A percentile compares a stretch with the other conserved stretches of the same genome.
phyloP scores from a whole-genome alignment of 1,140 invertebrate genomes.

The Antheraea mylitta region DNA sequence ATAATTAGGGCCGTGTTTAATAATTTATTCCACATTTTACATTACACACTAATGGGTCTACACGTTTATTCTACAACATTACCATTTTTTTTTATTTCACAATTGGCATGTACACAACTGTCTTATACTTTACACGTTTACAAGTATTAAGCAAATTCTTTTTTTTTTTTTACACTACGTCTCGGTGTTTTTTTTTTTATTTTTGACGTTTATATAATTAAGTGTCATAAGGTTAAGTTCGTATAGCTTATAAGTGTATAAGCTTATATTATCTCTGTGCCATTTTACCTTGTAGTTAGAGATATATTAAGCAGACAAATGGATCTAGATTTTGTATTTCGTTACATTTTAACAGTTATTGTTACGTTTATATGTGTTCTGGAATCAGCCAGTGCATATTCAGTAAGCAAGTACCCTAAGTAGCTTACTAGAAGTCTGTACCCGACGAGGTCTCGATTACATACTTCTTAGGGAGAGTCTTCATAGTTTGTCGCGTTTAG shows the following conservation, averaged over 20 bases:
- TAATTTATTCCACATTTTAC: constrained; percentile 24
- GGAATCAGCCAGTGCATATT: too few relatives aligned
- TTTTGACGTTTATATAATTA: neutral
- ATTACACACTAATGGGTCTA: constrained; percentile 55
- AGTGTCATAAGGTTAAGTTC: neutral
- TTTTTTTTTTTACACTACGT: constrained; percentile 12
- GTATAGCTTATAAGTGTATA: neutral
- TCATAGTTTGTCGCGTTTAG: too few relatives aligned
- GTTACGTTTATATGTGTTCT: too few relatives aligned
- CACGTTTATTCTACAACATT: neutral
- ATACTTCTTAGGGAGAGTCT: too few relatives aligned
- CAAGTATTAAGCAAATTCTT: neutral
- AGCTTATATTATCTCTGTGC: neutral
- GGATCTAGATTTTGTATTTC: neutral
- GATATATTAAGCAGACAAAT: neutral
- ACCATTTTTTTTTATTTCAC: constrained; percentile 3
- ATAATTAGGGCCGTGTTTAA: neutral
- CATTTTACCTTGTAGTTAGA: neutral
- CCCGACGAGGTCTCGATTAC: too few relatives aligned
- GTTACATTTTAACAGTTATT: too few relatives aligned
- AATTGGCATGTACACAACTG: constrained; percentile 29
- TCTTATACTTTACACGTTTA: constrained; percentile 15
- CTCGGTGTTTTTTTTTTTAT: constrained; percentile 16
- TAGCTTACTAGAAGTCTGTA: too few relatives aligned
- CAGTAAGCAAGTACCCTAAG: too few relatives aligned